A percentile compares a stretch with the other conserved stretches of the same genome.
These are phyloP conservation scores for Heptranchias perlo DNA, from an alignment of 2,113 vertebrate species.

Conservation along the genomic window DNA sequence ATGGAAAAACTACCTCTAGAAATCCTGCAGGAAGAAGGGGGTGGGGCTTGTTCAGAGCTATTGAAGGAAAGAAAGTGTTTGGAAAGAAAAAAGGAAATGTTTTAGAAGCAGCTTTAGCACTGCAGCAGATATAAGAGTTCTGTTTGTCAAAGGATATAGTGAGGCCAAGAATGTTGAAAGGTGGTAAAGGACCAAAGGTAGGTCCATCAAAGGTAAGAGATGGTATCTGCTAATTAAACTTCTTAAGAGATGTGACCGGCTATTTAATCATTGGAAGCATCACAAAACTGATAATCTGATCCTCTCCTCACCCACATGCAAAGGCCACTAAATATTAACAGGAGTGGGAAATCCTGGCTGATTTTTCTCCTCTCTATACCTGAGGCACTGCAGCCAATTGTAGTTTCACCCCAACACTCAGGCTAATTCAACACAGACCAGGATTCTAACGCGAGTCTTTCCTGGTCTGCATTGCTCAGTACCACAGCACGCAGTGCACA, in stretches of 20 bases:
- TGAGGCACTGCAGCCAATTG: neutral
- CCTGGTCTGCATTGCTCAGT: neutral
- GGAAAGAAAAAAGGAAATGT: neutral
- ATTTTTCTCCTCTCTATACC: neutral
- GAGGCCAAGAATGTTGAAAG: neutral
- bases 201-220: neutral
- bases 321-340: neutral
- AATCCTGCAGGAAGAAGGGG: neutral
- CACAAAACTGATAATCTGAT: neutral
- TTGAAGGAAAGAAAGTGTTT: neutral
- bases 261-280: neutral
- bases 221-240: neutral
- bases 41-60: neutral
- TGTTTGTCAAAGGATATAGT: neutral
- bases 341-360: neutral
- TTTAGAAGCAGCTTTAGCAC: neutral
- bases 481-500: neutral
- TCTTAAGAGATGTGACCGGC: neutral
- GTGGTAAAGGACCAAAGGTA: neutral
- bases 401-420: too few relatives aligned
- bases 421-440: neutral
- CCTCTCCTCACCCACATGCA: neutral
- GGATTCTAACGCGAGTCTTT: neutral
- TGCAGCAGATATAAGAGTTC: neutral
- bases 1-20: neutral